These are phyloP conservation scores for Dicrurus megarhynchus DNA, from an alignment of 2,113 vertebrate species.

Conservation along the genomic window DNA sequence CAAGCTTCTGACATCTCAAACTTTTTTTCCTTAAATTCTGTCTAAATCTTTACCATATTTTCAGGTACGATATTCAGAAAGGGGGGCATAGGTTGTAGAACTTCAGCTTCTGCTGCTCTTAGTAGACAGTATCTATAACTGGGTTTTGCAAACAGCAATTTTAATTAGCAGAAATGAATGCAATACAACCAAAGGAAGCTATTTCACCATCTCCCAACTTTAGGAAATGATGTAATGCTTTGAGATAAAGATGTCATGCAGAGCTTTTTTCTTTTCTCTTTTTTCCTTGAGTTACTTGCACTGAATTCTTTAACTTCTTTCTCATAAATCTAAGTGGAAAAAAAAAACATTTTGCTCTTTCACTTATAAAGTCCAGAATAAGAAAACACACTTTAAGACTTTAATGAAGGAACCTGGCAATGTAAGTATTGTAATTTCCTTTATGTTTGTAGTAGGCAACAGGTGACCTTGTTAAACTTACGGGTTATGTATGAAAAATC, in stretches of 20 bases:
- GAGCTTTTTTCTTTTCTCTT: neutral
- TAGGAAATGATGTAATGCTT: neutral
- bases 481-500: neutral
- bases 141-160: neutral
- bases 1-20: neutral
- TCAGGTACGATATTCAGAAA: neutral
- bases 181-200: neutral
- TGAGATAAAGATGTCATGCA: neutral
- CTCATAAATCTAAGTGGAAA: neutral
- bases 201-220: neutral
- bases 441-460: neutral
- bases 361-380: slow-evolving; percentile 20
- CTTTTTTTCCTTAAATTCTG: neutral
- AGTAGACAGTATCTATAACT: neutral
- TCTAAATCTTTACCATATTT: neutral
- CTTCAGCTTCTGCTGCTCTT: neutral
- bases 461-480: neutral
- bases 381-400: neutral
- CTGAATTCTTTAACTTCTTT: slow-evolving; percentile 9
- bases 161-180: neutral
- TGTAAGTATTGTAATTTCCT: slow-evolving; percentile 38
- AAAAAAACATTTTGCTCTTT: slow-evolving; percentile 8
- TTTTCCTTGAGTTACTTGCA: neutral
- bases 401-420: slow-evolving; percentile 17
- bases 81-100: rapidly evolving